phyloP scores from a whole-genome alignment of 2,113 vertebrate genomes.

The Melospiza melodia region DNA sequence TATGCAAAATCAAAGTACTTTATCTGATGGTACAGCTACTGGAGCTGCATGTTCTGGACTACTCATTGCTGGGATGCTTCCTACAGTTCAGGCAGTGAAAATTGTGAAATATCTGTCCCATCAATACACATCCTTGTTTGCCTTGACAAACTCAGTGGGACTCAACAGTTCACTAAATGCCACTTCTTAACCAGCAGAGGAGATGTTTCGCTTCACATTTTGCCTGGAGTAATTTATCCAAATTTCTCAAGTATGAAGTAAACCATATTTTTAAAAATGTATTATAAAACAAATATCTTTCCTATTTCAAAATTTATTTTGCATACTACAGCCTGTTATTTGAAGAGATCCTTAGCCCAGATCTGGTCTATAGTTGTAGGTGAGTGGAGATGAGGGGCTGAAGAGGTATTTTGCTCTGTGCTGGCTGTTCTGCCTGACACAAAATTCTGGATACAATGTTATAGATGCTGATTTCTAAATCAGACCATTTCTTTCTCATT shows the following conservation, averaged over 20 bases:
- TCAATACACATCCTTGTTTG: slow-evolving; percentile 43
- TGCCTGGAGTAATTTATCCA: slow-evolving; percentile 8
- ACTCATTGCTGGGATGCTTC: slow-evolving; percentile 19
- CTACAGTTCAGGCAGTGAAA: background rate
- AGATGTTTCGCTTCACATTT: slow-evolving; percentile 29
- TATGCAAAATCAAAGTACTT: slow-evolving; percentile 18
- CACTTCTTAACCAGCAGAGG: background rate
- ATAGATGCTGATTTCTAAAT: background rate
- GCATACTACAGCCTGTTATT: background rate
- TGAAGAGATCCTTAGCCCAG: background rate
- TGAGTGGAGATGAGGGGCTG: background rate
- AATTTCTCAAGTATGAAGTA: background rate
- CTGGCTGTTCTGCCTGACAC: background rate
- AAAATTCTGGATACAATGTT: background rate
- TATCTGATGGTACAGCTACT: slow-evolving; percentile 16
- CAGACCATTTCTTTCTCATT: background rate
- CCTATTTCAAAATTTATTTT: background rate
- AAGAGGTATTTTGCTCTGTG: background rate
- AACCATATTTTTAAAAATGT: background rate
- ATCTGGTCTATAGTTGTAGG: background rate
- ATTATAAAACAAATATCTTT: background rate
- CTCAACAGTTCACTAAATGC: slow-evolving; percentile 67
- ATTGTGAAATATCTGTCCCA: slow-evolving; percentile 18
- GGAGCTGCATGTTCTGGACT: background rate
- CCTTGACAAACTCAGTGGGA: slow-evolving; percentile 62